Evolutionary conservation across 2,113 vertebrate genomes (phyloP).

Genomic region (Callorhinus ursinus): DNA sequence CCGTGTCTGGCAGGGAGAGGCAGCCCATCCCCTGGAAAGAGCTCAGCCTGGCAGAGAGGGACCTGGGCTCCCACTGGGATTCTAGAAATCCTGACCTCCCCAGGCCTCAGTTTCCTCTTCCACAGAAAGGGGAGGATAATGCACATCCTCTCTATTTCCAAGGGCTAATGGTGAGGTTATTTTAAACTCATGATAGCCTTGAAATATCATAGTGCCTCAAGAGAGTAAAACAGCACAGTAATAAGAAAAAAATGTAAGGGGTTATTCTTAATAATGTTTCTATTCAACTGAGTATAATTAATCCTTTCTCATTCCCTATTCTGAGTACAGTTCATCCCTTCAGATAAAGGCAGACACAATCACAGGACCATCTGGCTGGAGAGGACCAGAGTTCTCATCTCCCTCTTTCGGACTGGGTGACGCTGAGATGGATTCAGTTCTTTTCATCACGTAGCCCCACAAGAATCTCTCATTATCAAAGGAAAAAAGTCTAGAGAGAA

Average conservation of each 20-base stretch:
- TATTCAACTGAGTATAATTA: constrained; percentile 45
- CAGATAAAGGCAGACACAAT: constrained; percentile 19
- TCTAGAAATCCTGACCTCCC: not conserved
- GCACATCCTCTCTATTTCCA: not conserved
- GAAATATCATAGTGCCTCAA: not conserved
- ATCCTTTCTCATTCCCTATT: constrained; percentile 55
- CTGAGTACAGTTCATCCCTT: constrained; percentile 41
- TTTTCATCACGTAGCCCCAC: not conserved
- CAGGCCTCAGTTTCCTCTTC: constrained; percentile 50
- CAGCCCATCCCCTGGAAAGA: not conserved
- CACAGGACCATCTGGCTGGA: constrained; percentile 13
- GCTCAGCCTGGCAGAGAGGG: not conserved
- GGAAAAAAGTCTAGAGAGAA: not conserved
- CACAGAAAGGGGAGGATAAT: not conserved
- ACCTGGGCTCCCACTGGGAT: not conserved
- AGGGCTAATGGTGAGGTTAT: not conserved
- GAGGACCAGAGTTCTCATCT: not conserved
- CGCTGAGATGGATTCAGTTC: not conserved
- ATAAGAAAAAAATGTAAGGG: constrained; percentile 23
- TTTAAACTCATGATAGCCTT: constrained; percentile 29
- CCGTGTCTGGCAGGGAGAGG: not conserved
- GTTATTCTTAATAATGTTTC: constrained; percentile 45
- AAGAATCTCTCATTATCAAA: constrained; percentile 14
- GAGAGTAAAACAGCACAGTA: constrained; percentile 9
- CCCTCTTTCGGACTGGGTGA: not conserved